These are phyloP conservation scores for Drosophila micromelanica DNA, from an alignment of 1,140 invertebrate genomes.

Conservation along the genomic window DNA sequence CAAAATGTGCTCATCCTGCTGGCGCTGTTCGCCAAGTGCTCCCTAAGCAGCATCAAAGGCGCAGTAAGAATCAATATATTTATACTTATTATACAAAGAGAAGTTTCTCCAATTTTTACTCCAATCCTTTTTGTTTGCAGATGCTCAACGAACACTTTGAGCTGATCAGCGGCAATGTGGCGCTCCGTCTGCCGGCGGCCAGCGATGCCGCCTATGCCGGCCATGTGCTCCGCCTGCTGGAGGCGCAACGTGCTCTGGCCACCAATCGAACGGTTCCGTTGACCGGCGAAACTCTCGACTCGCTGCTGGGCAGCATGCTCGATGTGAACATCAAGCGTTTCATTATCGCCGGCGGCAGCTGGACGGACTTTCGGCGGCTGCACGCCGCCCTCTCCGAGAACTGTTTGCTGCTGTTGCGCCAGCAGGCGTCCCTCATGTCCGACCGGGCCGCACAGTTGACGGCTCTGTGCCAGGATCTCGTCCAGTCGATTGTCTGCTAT, in stretches of 20 bases:
- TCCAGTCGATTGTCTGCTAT: slow-evolving; percentile 76
- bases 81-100: no score
- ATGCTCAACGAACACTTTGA: slow-evolving; percentile 82
- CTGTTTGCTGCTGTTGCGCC: slow-evolving; percentile 56
- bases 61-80: slow-evolving; percentile 59
- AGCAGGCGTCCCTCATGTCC: slow-evolving; percentile 63
- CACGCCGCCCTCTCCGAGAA: slow-evolving; percentile 58
- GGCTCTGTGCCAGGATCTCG: slow-evolving; percentile 69
- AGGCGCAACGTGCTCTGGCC: slow-evolving; percentile 62
- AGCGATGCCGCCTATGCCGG: slow-evolving; percentile 24
- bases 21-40: slow-evolving; percentile 65
- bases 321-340: slow-evolving; percentile 72
- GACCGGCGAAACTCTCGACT: slow-evolving; percentile 70
- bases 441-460: slow-evolving; percentile 75
- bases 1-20: slow-evolving; percentile 63
- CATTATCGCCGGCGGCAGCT: slow-evolving; percentile 46
- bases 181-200: slow-evolving; percentile 46
- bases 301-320: slow-evolving; percentile 63
- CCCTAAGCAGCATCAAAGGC: slow-evolving; percentile 73
- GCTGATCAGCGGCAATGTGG: slow-evolving; percentile 52
- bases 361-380: slow-evolving; percentile 54
- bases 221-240: slow-evolving; percentile 44
- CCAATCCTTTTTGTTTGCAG: no score
- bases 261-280: slow-evolving; percentile 71
- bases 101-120: not conserved